Evolutionary conservation across 2,888 invertebrate species (phyloP).

Genomic region (Diachrysia chrysitis): DNA sequence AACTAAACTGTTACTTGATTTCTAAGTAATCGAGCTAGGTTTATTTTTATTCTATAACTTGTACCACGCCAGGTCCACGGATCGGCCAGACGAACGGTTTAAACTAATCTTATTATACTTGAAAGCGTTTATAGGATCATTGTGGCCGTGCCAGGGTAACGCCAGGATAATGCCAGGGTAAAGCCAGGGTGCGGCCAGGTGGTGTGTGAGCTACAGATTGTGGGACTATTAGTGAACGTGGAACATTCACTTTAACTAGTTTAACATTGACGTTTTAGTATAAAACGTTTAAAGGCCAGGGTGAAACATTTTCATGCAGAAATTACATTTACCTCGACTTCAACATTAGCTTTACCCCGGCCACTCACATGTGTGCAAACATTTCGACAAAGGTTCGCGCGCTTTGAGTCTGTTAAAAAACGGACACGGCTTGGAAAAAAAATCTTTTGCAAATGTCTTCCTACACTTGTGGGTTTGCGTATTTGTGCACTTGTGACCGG

Average conservation of each 20-base stretch:
- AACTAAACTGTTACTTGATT: too few relatives aligned
- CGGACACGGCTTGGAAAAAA: too few relatives aligned
- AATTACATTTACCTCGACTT: background rate
- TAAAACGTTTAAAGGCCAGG: background rate
- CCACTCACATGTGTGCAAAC: too few relatives aligned
- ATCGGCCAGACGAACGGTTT: conserved; percentile 71
- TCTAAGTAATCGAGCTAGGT: too few relatives aligned
- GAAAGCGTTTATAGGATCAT: conserved; percentile 71
- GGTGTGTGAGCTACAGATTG: conserved; percentile 37
- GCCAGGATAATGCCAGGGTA: conserved; percentile 25
- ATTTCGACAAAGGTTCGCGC: too few relatives aligned
- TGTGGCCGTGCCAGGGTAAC: conserved; percentile 52
- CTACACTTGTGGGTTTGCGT: too few relatives aligned
- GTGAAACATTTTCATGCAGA: too few relatives aligned
- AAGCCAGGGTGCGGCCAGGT: conserved; percentile 31
- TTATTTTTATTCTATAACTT: conserved; percentile 25
- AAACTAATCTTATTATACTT: conserved; percentile 76
- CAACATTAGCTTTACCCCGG: too few relatives aligned
- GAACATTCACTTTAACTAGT: conserved; percentile 7
- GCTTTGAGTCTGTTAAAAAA: too few relatives aligned
- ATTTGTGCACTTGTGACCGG: too few relatives aligned
- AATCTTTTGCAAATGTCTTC: too few relatives aligned
- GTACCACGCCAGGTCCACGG: conserved; percentile 49
- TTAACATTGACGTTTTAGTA: background rate
- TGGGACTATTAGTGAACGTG: conserved; percentile 6